Evolutionary conservation across 2,113 vertebrate species (phyloP).

Genomic region (Psammodynastes pulverulentus): DNA sequence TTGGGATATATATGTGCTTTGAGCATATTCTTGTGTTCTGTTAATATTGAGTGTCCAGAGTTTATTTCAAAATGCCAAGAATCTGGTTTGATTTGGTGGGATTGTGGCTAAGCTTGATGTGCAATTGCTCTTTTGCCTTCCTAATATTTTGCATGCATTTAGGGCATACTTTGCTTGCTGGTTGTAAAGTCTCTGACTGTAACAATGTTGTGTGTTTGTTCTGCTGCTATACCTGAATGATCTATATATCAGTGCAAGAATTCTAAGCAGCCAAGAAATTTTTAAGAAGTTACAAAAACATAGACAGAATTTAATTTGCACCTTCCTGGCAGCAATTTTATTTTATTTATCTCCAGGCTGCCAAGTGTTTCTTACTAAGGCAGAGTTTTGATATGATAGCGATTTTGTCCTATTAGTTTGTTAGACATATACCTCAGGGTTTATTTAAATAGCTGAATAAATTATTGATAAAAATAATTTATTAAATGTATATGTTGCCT

Average conservation of each 20-base stretch:
- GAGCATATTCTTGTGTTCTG: background rate
- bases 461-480: background rate
- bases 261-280: background rate
- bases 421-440: background rate
- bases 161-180: background rate
- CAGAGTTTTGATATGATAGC: background rate
- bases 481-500: background rate
- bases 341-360: background rate
- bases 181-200: background rate
- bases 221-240: background rate
- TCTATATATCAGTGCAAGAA: background rate
- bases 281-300: background rate
- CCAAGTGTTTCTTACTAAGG: background rate
- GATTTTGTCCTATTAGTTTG: background rate
- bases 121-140: background rate
- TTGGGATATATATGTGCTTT: background rate
- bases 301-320: background rate
- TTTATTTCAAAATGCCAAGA: background rate
- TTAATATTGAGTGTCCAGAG: background rate
- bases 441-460: background rate
- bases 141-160: background rate
- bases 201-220: background rate
- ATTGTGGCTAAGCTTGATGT: background rate
- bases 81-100: background rate
- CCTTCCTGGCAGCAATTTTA: background rate